Percentiles rank a stretch among this genome's conserved stretches.
These are phyloP conservation scores for Bergia sp. DNA, from an alignment of 92 coral and sea anemone genomes.

Conservation along the genomic window DNA sequence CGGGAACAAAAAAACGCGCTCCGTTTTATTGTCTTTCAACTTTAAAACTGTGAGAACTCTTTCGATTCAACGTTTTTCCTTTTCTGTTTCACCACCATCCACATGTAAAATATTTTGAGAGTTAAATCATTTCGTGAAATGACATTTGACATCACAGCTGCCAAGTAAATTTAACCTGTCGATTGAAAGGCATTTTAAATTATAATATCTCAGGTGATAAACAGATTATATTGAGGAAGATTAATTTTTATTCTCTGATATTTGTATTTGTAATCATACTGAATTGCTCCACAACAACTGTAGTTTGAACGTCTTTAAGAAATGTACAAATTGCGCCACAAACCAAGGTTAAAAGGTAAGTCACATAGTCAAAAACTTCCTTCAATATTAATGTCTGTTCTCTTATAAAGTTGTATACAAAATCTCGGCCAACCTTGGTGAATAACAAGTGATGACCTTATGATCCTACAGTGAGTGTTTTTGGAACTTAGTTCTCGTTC, in stretches of 20 bases:
- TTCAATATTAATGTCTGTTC: not conserved
- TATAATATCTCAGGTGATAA: not conserved
- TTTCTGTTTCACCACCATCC: not conserved
- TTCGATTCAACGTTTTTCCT: too few species aligned
- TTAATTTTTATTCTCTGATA: not conserved
- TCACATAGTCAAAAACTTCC: not conserved
- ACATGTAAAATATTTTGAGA: not conserved
- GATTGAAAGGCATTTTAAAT: constrained; percentile 16
- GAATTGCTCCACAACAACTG: not conserved
- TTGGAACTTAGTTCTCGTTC: too few species aligned
- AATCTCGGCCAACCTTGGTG: not conserved
- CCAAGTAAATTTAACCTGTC: not conserved
- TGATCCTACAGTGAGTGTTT: not conserved
- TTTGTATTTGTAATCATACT: not conserved
- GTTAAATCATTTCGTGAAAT: not conserved
- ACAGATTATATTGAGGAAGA: not conserved
- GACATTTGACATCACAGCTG: not conserved
- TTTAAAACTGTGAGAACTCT: too few species aligned
- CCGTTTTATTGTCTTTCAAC: too few species aligned
- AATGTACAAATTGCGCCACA: not conserved
- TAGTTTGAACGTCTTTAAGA: not conserved
- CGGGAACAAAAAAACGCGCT: not conserved
- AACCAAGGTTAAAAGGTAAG: not conserved
- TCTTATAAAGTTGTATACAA: too few species aligned
- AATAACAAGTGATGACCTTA: not conserved